Evolutionary conservation across 2,797 vertebrate species (phyloP).

Genomic region (Bucorvus abyssinicus): DNA sequence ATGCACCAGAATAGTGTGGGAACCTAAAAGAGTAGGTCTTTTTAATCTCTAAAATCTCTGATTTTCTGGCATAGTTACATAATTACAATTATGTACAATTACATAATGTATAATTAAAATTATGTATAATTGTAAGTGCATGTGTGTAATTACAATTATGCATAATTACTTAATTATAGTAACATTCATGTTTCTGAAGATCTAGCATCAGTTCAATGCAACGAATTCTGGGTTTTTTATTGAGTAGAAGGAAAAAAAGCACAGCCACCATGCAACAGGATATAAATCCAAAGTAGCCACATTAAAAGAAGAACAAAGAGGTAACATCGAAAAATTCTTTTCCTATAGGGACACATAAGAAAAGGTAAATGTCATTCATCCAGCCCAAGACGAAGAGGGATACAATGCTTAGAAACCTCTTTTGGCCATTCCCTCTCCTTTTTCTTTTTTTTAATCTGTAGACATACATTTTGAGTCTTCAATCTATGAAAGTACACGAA

Average conservation of each 20-base stretch:
- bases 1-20: neutral
- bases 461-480: neutral
- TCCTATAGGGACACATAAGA: neutral
- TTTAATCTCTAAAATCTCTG: conserved; percentile 48
- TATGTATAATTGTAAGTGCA: conserved; percentile 66
- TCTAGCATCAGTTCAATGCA: neutral
- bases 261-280: neutral
- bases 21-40: neutral
- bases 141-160: conserved; percentile 67
- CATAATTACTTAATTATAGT: conserved; percentile 70
- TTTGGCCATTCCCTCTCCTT: neutral
- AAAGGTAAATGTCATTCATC: neutral
- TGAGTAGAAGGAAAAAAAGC: neutral
- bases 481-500: neutral
- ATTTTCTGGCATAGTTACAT: conserved; percentile 53
- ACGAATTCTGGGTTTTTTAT: conserved; percentile 10
- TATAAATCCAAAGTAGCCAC: neutral
- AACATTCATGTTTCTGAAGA: conserved; percentile 60
- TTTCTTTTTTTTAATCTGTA: neutral
- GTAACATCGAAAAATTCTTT: neutral
- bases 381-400: neutral
- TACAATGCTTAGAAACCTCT: neutral
- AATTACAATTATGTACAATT: conserved; percentile 70
- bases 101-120: conserved; percentile 67
- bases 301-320: neutral